Percentiles rank a stretch among this genome's conserved stretches.
These are phyloP conservation scores for Himalopsyche kuldschensis DNA, from an alignment of 2,888 invertebrate species.

Conservation along the genomic window DNA sequence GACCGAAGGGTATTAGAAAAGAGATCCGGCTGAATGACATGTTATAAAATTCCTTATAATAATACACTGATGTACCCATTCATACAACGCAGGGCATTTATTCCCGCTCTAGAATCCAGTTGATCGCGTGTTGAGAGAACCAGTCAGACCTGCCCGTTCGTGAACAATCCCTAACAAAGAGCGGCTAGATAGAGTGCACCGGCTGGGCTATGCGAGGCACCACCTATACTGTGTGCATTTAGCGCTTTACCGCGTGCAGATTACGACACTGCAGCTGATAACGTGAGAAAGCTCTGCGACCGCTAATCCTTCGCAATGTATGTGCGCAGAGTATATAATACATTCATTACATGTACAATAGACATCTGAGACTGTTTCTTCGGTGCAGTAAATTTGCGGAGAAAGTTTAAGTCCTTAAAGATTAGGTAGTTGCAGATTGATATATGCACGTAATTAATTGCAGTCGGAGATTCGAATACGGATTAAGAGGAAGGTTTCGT, in stretches of 20 bases:
- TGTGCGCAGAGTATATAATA: neutral
- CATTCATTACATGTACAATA: neutral
- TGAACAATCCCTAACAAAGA: neutral
- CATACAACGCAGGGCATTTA: neutral
- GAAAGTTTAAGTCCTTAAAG: neutral
- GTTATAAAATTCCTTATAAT: no score
- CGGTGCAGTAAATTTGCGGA: neutral
- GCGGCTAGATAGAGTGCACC: neutral
- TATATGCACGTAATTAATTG: neutral
- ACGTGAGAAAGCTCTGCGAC: neutral
- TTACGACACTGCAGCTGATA: neutral
- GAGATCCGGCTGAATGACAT: no score
- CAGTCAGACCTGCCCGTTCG: neutral
- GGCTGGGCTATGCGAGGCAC: neutral
- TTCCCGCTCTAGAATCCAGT: neutral
- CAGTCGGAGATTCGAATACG: neutral
- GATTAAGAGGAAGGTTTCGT: no score
- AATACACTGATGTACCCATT: no score
- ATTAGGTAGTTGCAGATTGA: neutral
- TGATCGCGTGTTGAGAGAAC: neutral
- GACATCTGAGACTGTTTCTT: neutral
- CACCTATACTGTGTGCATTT: neutral
- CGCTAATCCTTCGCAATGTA: neutral
- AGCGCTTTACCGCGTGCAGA: neutral
- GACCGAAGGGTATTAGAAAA: no score